Percentiles rank a stretch among this genome's conserved stretches.
Evolutionary conservation across 2,113 vertebrate genomes (phyloP).

Genomic region (Eudorcas thomsonii): DNA sequence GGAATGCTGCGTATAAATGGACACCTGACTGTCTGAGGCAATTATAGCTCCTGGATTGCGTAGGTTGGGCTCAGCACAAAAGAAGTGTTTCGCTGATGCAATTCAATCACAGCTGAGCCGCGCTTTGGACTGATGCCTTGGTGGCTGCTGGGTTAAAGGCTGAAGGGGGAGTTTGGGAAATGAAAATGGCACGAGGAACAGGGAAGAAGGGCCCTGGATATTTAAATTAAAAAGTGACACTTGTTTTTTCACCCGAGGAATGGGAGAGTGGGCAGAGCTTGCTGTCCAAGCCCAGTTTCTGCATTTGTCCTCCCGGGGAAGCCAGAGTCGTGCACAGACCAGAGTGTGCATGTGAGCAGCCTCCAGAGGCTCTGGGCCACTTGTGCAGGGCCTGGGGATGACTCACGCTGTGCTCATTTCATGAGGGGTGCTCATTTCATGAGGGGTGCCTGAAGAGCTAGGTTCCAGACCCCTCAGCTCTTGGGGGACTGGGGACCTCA

Average conservation of each 20-base stretch:
- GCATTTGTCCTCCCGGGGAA: neutral
- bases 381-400: too few species aligned
- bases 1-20: neutral
- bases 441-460: too few species aligned
- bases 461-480: neutral
- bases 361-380: neutral
- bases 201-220: neutral
- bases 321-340: neutral
- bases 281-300: neutral
- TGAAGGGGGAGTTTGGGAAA: neutral
- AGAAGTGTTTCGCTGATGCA: neutral
- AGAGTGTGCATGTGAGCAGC: neutral
- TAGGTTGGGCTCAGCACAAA: neutral
- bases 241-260: neutral
- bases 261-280: neutral
- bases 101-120: neutral
- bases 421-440: accelerated
- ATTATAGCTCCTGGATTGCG: neutral
- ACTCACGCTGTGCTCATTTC: neutral
- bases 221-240: neutral
- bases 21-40: neutral
- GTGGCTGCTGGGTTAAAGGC: neutral
- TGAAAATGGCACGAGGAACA: neutral
- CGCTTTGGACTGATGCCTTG: neutral
- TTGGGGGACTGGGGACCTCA: neutral